Evolutionary conservation across 2,888 invertebrate genomes (phyloP).

Genomic region (Megalurothrips usitatus): DNA sequence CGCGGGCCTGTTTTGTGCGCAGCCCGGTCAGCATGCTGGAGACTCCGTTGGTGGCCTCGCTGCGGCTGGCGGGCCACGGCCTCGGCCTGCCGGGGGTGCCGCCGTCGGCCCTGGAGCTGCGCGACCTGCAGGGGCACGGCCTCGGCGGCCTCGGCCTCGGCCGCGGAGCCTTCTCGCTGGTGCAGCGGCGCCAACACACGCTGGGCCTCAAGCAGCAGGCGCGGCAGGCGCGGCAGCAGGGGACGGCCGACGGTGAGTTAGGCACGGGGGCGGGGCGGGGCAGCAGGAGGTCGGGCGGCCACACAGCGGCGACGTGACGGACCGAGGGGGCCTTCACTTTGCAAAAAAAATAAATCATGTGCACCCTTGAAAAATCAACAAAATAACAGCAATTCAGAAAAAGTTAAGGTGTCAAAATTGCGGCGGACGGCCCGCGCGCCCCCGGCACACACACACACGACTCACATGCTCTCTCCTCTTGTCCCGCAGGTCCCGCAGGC

Average conservation of each 20-base stretch:
- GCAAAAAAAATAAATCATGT: no score
- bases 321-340: no score
- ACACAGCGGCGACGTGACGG: no score
- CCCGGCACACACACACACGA: no score
- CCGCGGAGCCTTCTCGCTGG: conserved; percentile 28
- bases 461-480: neutral
- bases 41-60: neutral
- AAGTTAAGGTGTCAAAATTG: no score
- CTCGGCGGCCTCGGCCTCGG: neutral
- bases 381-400: no score
- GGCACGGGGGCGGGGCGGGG: no score
- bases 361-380: no score
- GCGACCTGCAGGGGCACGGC: neutral
- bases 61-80: no score
- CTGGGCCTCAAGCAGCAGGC: conserved; percentile 9
- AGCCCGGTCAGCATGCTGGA: neutral
- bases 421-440: no score
- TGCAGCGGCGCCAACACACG: conserved; percentile 27
- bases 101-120: neutral
- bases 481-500: conserved; percentile 27
- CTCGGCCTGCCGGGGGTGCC: neutral
- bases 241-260: neutral
- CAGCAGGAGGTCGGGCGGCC: no score
- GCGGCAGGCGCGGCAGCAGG: neutral
- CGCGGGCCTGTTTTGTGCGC: no score